A percentile compares a stretch with the other conserved stretches of the same genome.
These are phyloP conservation scores for Rhegmatorhina hoffmannsi DNA, from an alignment of 2,113 vertebrate genomes.

Conservation along the genomic window DNA sequence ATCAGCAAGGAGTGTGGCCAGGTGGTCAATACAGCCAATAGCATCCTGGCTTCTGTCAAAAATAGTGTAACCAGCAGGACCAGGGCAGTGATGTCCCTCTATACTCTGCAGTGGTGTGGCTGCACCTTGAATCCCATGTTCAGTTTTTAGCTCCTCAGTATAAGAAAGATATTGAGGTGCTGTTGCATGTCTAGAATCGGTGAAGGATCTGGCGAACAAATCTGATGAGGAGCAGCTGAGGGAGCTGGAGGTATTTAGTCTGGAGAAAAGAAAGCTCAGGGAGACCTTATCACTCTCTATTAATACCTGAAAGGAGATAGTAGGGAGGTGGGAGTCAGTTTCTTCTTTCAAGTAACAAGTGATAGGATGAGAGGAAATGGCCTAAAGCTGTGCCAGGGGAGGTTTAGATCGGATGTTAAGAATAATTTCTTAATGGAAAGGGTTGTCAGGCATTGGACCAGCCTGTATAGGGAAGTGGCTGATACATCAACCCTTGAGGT, in stretches of 20 bases:
- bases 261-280: background rate
- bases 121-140: background rate
- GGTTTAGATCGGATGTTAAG: background rate
- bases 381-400: background rate
- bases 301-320: background rate
- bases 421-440: background rate
- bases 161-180: background rate
- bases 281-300: fast-evolving
- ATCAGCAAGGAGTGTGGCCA: background rate
- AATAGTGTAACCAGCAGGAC: background rate
- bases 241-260: background rate
- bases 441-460: background rate
- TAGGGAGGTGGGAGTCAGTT: fast-evolving
- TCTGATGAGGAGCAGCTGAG: background rate
- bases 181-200: background rate
- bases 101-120: background rate
- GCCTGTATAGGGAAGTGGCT: background rate
- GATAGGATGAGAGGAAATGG: background rate
- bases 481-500: background rate
- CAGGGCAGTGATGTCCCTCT: background rate
- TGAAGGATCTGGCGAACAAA: background rate
- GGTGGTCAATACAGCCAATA: background rate
- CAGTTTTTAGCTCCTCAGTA: background rate
- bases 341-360: background rate
- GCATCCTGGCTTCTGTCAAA: background rate